Evolutionary conservation across 2,888 invertebrate genomes (phyloP), one percentile per base, ranked within the genome.

Genomic region (Luffia ferchaultella): DNA sequence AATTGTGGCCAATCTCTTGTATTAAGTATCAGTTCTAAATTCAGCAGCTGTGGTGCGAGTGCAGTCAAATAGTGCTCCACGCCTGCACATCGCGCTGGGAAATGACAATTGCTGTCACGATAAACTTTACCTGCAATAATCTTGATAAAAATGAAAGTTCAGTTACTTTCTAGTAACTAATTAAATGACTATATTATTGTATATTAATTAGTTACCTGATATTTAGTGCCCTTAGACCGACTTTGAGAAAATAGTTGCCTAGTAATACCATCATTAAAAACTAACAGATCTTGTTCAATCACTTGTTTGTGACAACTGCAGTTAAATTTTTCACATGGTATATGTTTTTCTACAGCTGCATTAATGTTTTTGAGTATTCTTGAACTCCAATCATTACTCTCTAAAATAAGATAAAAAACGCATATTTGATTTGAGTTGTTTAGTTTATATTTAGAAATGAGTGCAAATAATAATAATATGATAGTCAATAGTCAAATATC

Each of bases 1-100:
- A 93, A 82, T 82, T 96, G 96, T 2, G 98, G 97, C 92, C 95
- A 97, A 75, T 98, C 98, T 52, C 95, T 87, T 0, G 93, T 93
- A 68, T 98, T 98, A 17, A 98, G 73, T 15, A 95, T 85, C 54
- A 98, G 76, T 69, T 98, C 97, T 82, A 92, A 88, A 67, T 98
- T 87, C 0, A 93, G 90, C 49, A 97, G 69, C 55, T 89, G 87
- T 3, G 86, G 68, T 43, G 93, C 83, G 2, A 95, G 61, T 60
- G 88, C 86, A 50, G 88, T 73, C 17, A 98, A 70, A 66, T 97
- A 98, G 71, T 97, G 89, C 73, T 98, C 97, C 20, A 97, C 87
- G 12, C 97, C 97, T 53, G 89, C 85, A 74, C 97, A 98, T 59
- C 98, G 87, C 15, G 95, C 89, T 41, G 97, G 97, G 73, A 98